Evolutionary conservation across 1,140 invertebrate species (phyloP).

Genomic region (Eubasilissa regina): DNA sequence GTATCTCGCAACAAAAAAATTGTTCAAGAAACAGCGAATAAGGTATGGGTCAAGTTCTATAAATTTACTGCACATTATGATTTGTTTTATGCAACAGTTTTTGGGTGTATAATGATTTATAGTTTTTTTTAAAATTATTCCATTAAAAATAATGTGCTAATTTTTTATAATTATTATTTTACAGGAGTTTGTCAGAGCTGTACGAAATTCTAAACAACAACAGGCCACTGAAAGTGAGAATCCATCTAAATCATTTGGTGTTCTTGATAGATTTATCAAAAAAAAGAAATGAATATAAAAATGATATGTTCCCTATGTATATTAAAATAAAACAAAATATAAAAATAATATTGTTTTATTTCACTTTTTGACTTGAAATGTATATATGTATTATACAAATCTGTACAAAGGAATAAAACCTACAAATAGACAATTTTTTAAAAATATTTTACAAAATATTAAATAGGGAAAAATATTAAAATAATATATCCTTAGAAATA

Average conservation of each 20-base stretch:
- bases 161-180: slow-evolving; percentile 30
- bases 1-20: slow-evolving; percentile 85
- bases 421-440: no score
- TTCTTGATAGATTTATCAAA: slow-evolving; percentile 78
- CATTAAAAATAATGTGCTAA: no score
- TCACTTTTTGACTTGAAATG: not conserved
- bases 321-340: no score
- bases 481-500: no score
- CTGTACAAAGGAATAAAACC: no score
- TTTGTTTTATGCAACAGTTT: no score
- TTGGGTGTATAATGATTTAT: not conserved
- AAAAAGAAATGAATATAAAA: slow-evolving; percentile 47
- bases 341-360: not conserved
- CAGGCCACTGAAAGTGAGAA: slow-evolving; percentile 56
- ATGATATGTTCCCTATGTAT: not conserved
- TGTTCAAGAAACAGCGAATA: slow-evolving; percentile 79
- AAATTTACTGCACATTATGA: no score
- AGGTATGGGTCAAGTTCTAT: slow-evolving; percentile 68
- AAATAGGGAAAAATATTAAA: no score
- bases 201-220: slow-evolving; percentile 61
- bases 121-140: no score
- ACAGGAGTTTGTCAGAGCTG: slow-evolving; percentile 49
- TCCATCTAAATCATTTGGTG: slow-evolving; percentile 71
- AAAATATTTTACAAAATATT: no score
- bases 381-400: no score